phyloP scores from a whole-genome alignment of 2,888 invertebrate species.

The Hydriomena furcata region DNA sequence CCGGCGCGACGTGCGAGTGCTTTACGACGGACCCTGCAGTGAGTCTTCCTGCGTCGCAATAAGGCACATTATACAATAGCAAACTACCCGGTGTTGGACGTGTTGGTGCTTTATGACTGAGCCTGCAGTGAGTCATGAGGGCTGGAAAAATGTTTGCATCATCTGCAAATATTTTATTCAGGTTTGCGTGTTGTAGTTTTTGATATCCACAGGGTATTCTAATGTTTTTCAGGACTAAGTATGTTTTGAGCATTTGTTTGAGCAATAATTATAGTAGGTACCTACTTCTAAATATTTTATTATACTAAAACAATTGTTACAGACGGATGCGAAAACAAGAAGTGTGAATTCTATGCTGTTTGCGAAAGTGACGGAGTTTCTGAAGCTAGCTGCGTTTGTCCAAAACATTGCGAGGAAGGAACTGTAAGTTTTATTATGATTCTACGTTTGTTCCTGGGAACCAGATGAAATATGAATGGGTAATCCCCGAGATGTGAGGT shows the following conservation, averaged over 20 bases:
- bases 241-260: slow-evolving; percentile 10
- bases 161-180: too few relatives aligned
- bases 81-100: slow-evolving; percentile 87
- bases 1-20: slow-evolving; percentile 88
- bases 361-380: slow-evolving; percentile 87
- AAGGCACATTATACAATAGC: slow-evolving; percentile 53
- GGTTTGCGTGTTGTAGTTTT: too few relatives aligned
- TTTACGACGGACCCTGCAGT: slow-evolving; percentile 94
- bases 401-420: slow-evolving; percentile 83
- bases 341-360: slow-evolving; percentile 90
- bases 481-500: too few relatives aligned
- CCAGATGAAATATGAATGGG: too few relatives aligned
- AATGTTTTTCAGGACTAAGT: too few relatives aligned
- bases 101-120: slow-evolving; percentile 90
- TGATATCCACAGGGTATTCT: too few relatives aligned
- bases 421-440: slow-evolving; percentile 59
- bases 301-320: too few relatives aligned
- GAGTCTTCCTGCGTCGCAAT: slow-evolving; percentile 68
- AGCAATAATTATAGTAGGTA: too few relatives aligned
- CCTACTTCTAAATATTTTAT: too few relatives aligned
- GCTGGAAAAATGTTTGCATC: background rate
- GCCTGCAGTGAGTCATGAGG: slow-evolving; percentile 88
- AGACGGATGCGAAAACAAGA: slow-evolving; percentile 92
- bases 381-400: slow-evolving; percentile 85
- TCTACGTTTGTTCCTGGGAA: background rate